phyloP scores from a whole-genome alignment of 2,113 vertebrate species.

The Erythrolamprus reginae region DNA sequence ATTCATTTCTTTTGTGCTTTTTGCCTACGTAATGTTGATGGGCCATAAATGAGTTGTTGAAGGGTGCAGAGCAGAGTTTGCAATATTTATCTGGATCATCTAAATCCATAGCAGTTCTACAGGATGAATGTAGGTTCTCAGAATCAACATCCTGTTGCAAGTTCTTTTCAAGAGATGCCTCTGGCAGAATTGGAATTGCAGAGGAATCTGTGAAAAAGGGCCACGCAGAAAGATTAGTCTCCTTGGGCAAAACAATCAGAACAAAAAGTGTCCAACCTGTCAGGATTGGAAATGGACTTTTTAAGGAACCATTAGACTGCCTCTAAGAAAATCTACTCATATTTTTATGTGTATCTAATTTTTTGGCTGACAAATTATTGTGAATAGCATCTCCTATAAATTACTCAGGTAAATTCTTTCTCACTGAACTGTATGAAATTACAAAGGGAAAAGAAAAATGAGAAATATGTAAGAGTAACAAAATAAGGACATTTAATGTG shows the following conservation, averaged over 20 bases:
- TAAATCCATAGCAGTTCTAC: constrained; percentile 47
- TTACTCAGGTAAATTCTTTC: neutral
- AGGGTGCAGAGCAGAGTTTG: constrained; percentile 71
- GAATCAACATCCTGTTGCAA: constrained; percentile 31
- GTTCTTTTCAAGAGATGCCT: constrained; percentile 28
- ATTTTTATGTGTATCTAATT: neutral
- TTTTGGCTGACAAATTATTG: neutral
- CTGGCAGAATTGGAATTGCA: constrained; percentile 27
- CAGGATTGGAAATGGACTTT: neutral
- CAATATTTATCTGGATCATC: constrained; percentile 75
- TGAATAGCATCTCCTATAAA: neutral
- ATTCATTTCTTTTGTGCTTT: constrained; percentile 79
- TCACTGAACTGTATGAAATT: neutral
- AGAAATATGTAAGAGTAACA: neutral
- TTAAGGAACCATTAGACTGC: neutral
- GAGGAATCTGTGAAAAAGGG: constrained; percentile 37
- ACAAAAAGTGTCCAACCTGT: neutral
- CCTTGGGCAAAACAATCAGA: neutral
- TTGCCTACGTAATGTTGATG: constrained; percentile 78
- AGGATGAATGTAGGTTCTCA: constrained; percentile 23
- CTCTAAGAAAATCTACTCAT: neutral
- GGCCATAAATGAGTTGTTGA: constrained; percentile 74
- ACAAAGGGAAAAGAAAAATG: neutral
- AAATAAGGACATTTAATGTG: neutral
- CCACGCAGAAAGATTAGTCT: constrained; percentile 7